Conservation (phyloP, 2,888 invertebrate species). For the Amiota communis region DNA sequence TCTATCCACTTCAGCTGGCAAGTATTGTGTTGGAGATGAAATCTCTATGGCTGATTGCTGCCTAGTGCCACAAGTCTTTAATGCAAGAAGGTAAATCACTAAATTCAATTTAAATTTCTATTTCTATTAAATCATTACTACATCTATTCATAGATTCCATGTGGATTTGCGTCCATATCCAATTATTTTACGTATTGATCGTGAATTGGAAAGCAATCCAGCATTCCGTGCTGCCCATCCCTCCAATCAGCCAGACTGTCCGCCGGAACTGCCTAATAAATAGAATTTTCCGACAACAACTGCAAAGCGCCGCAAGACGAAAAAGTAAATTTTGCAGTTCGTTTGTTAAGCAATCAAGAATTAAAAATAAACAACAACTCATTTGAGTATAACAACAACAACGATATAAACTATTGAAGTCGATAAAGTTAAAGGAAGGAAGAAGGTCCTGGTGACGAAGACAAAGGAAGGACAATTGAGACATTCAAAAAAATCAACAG, state of each 20-base stretch:
- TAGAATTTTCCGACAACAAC: conserved; percentile 71
- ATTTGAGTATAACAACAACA: conserved; percentile 39
- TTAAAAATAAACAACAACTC: conserved; percentile 27
- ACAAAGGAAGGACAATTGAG: conserved; percentile 9
- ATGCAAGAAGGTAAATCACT: conserved; percentile 84
- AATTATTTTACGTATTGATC: conserved; percentile 88
- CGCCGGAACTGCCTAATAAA: conserved; percentile 88
- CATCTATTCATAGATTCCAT: conserved; percentile 81
- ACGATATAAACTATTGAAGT: conserved; percentile 12
- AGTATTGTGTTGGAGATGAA: conserved; percentile 94
- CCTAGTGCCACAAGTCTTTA: conserved; percentile 95
- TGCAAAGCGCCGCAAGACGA: conserved; percentile 70
- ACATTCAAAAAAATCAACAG: conserved; percentile 9
- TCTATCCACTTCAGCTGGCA: conserved; percentile 87
- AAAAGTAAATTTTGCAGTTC: conserved; percentile 68
- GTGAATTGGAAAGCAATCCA: conserved; percentile 88
- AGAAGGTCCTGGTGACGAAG: background rate
- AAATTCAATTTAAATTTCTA: background rate
- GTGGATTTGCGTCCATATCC: conserved; percentile 93
- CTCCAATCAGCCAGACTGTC: conserved; percentile 94
- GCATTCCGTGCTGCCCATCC: conserved; percentile 94
- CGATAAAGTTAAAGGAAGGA: background rate
- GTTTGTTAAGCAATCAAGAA: conserved; percentile 40
- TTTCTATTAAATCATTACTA: background rate
- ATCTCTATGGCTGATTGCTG: conserved; percentile 96